Evolutionary conservation across 2,113 vertebrate genomes (phyloP).

Genomic region (Nanorana parkeri): DNA sequence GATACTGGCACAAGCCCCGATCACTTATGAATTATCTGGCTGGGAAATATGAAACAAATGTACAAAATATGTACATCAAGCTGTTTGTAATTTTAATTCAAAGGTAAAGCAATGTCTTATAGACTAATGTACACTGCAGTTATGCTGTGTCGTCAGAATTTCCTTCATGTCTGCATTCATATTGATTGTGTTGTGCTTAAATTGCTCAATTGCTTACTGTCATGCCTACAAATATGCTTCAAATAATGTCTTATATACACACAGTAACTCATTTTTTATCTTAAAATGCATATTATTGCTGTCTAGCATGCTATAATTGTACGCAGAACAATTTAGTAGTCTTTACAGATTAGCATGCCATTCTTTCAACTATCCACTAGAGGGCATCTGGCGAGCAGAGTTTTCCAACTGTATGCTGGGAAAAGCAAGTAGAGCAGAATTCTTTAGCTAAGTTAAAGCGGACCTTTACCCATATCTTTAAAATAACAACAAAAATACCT

Average conservation of each 20-base stretch:
- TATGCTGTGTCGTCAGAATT: slow-evolving; percentile 16
- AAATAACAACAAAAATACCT: too few species aligned
- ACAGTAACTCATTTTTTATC: not conserved
- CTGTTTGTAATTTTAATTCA: not conserved
- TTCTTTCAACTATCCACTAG: not conserved
- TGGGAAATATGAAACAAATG: not conserved
- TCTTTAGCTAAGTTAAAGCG: too few species aligned
- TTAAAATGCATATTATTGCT: not conserved
- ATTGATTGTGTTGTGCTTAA: not conserved
- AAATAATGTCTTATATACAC: not conserved
- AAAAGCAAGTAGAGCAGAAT: too few species aligned
- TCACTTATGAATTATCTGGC: not conserved
- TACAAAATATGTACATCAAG: slow-evolving; percentile 10
- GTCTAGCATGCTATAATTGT: not conserved
- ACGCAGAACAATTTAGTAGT: not conserved
- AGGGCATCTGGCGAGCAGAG: not conserved
- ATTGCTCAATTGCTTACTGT: not conserved
- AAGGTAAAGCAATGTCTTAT: not conserved
- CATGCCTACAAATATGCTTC: not conserved
- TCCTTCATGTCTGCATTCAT: not conserved
- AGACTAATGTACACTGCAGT: not conserved
- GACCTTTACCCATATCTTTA: too few species aligned
- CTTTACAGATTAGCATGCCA: not conserved
- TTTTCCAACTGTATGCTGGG: too few species aligned
- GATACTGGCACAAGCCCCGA: not conserved